Evolutionary conservation across 2,113 vertebrate genomes (phyloP), one percentile per base, ranked within the genome.

Genomic region (Agelaius tricolor): DNA sequence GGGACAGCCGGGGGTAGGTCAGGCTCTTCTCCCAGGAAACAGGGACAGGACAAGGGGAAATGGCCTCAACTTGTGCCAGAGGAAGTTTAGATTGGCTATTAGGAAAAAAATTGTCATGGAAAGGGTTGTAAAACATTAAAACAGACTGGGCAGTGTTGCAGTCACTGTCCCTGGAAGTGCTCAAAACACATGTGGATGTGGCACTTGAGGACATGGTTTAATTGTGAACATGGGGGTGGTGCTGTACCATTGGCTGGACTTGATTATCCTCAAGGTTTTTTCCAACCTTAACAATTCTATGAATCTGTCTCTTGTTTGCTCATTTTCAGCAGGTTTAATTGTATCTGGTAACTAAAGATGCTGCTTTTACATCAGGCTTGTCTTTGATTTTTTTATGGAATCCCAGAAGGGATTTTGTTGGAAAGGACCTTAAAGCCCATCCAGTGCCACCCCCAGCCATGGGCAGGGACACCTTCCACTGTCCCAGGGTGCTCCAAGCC

Each of bases 1-100:
- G 5, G 11, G 0, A 9, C 30, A 76, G 14, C 47, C 1, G 1
- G 24, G 19, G 7, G 54, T 21, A 21, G 4, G 3, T n/a, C 7
- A 0, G 20, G 46, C 9, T 68, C 5, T 75, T 0, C 15, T 82
- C 20, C 10, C 39, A 26, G 24, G n/a, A 11, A 43, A 28, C 30
- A 41, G 62, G 46, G 24, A 82, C 39, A 55, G 26, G 63, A 82
- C 7, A 14, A 52, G 16, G 28, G 5, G 12, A 28, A 83, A 63
- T 0, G 1, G 18, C n/a, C 8, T 43, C 9, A 43, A 2, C 30
- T 9, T 83, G n/a, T 22, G 6, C 31, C 47, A 69, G 26, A 18
- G 10, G 12, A 69, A 31, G 35, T 63, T 57, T 28, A 69, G 41
- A 62, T 16, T 63, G 79, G 43, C 5, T 43, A 8, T 77, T 28